A percentile compares a stretch with the other conserved stretches of the same genome.
Evolutionary conservation across 2,113 vertebrate species (phyloP).

Genomic region (Pogonocichla stellata): DNA sequence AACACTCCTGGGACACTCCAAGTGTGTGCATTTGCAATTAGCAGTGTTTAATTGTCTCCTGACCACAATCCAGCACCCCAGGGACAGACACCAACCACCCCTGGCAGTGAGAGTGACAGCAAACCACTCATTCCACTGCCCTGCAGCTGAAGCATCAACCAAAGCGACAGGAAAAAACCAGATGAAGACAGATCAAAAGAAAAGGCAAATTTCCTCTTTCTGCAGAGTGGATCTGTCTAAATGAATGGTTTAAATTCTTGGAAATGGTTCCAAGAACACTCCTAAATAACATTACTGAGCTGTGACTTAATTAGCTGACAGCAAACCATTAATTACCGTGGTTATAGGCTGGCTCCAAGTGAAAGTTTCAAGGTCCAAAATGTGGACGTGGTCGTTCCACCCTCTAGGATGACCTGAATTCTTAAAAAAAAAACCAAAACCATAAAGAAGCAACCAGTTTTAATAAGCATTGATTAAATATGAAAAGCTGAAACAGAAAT

Average conservation of each 20-base stretch:
- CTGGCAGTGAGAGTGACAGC: neutral
- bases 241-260: neutral
- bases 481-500: neutral
- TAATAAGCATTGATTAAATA: neutral
- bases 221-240: neutral
- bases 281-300: neutral
- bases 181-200: neutral
- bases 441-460: neutral
- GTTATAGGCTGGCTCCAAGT: constrained; percentile 92
- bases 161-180: neutral
- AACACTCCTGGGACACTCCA: neutral
- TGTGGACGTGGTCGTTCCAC: constrained; percentile 95
- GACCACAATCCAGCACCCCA: neutral
- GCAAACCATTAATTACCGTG: constrained; percentile 72
- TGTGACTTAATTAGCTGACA: neutral
- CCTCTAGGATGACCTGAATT: constrained; percentile 87
- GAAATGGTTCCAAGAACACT: neutral
- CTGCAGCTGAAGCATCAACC: neutral
- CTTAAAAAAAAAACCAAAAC: constrained; percentile 39
- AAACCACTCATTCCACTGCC: rapidly evolving
- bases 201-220: neutral
- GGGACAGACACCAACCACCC: rapidly evolving
- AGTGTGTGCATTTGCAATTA: too few relatives aligned
- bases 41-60: too few relatives aligned
- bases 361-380: constrained; percentile 89